phyloP scores from a whole-genome alignment of 1,140 invertebrate genomes.

The Chironomus tepperi region DNA sequence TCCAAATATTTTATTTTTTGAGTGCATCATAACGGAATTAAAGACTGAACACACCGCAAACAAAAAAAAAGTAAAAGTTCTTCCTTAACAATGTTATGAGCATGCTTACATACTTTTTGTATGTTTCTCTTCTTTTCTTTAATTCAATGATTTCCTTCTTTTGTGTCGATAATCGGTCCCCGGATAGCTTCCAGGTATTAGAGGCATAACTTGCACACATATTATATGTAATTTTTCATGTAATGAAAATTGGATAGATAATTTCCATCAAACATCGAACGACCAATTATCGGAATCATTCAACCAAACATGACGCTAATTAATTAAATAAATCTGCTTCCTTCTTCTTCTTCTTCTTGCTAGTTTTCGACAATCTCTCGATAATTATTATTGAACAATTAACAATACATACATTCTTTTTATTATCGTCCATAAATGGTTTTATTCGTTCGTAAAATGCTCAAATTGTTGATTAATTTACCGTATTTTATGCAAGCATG shows the following conservation, averaged over 20 bases:
- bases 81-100: conserved; percentile 10
- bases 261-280: background rate
- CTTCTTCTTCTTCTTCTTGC: background rate
- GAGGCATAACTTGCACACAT: background rate
- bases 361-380: background rate
- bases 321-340: background rate
- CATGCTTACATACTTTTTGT: background rate
- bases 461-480: background rate
- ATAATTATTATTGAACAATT: background rate
- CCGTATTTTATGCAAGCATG: background rate
- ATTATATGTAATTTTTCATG: no score
- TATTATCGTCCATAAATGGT: conserved; percentile 21
- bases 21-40: background rate
- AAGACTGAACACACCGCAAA: background rate
- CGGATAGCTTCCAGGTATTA: conserved; percentile 20
- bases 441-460: conserved; percentile 7
- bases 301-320: conserved; percentile 19
- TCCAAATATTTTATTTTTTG: background rate
- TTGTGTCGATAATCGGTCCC: background rate
- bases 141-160: background rate
- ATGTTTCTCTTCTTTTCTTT: no score
- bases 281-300: conserved; percentile 13
- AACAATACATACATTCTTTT: background rate
- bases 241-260: no score
- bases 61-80: conserved; percentile 21